These are phyloP conservation scores for Pontoporia blainvillei DNA, from an alignment of 2,113 vertebrate genomes.

Conservation along the genomic window DNA sequence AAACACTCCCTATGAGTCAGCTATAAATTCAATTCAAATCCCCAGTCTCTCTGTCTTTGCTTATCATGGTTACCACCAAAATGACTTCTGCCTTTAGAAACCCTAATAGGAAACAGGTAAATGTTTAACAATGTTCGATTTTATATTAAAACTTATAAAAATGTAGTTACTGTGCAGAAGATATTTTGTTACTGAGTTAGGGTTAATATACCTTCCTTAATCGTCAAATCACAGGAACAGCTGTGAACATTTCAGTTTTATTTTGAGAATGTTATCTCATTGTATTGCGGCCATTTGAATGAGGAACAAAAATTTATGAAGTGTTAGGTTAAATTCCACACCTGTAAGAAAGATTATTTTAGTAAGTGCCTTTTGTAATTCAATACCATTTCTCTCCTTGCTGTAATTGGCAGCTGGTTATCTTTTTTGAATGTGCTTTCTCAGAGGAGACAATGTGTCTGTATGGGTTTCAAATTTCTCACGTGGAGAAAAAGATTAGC, in stretches of 20 bases:
- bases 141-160: constrained; percentile 3
- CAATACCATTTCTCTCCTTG: constrained; percentile 13
- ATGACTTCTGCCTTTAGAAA: constrained; percentile 65
- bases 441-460: background rate
- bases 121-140: background rate
- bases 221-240: constrained; percentile 43
- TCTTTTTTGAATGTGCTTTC: constrained; percentile 3
- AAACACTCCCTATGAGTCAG: constrained; percentile 75
- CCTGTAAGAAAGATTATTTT: constrained; percentile 7
- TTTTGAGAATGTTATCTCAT: constrained; percentile 58
- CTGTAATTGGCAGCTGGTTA: constrained; percentile 17
- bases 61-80: constrained; percentile 66
- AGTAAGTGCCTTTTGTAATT: constrained; percentile 36
- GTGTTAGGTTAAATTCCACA: constrained; percentile 25
- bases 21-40: constrained; percentile 71
- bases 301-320: constrained; percentile 21
- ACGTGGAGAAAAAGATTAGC: background rate
- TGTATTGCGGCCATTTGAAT: background rate
- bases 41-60: constrained; percentile 15
- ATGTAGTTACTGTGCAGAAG: background rate
- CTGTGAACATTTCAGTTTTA: constrained; percentile 47
- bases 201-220: background rate
- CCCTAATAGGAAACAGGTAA: constrained; percentile 55
- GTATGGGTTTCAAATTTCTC: constrained; percentile 17
- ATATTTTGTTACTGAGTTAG: background rate